A percentile compares a stretch with the other conserved stretches of the same genome.
Conservation (phyloP, 2,888 invertebrate genomes). For the Drosophila neutralis region DNA sequence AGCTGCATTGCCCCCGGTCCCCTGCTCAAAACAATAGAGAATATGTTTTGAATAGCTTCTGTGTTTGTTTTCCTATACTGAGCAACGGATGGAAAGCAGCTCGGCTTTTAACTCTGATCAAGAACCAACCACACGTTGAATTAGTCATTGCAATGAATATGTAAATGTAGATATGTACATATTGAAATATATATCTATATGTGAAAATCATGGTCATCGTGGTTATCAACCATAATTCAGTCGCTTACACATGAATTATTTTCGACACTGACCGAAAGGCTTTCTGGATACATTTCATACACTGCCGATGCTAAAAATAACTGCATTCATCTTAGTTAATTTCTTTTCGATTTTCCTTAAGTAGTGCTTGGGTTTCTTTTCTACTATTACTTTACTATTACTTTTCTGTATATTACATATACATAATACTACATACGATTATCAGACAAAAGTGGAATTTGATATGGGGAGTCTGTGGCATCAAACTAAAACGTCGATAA, state of each 20-base stretch:
- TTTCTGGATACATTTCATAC: background rate
- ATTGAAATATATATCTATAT: background rate
- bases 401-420: background rate
- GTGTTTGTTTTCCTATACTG: background rate
- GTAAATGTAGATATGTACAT: background rate
- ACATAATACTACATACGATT: background rate
- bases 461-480: background rate
- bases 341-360: background rate
- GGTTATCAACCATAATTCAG: background rate
- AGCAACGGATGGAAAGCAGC: background rate
- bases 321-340: background rate
- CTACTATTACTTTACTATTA: background rate
- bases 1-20: background rate
- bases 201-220: background rate
- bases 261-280: background rate
- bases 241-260: background rate
- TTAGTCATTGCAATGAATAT: background rate
- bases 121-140: background rate
- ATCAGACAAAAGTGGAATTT: background rate
- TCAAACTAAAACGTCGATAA: background rate
- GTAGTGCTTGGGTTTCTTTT: background rate
- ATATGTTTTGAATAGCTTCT: background rate
- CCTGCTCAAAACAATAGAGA: background rate
- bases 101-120: background rate
- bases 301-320: background rate